Evolutionary conservation across 2,888 invertebrate species (phyloP).

Genomic region (Eucera pruinosa): DNA sequence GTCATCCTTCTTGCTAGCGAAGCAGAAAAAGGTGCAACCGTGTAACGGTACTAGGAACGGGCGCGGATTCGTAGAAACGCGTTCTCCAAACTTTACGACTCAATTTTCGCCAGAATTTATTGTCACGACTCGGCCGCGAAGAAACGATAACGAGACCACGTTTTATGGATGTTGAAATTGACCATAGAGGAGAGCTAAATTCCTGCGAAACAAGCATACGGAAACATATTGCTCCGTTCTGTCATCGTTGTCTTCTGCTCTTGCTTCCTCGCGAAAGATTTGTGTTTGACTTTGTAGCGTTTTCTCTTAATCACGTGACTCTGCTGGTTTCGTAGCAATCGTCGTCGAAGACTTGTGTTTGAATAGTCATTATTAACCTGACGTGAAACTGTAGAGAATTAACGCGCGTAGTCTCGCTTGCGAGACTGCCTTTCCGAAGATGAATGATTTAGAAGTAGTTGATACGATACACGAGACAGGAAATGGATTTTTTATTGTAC

Average conservation of each 20-base stretch:
- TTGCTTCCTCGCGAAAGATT: background rate
- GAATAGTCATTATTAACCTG: background rate
- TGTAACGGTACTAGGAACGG: constrained; percentile 43
- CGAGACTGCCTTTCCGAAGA: background rate
- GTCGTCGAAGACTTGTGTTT: background rate
- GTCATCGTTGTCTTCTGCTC: background rate
- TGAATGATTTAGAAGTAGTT: background rate
- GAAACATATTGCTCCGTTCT: constrained; percentile 28
- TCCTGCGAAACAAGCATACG: constrained; percentile 33
- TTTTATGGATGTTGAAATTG: constrained; percentile 54
- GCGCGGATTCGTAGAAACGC: constrained; percentile 43
- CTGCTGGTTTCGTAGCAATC: background rate
- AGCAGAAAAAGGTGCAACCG: constrained; percentile 7
- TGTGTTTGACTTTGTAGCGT: background rate
- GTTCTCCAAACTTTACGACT: constrained; percentile 46
- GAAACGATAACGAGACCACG: constrained; percentile 51
- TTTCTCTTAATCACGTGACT: constrained; percentile 16
- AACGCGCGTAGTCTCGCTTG: background rate
- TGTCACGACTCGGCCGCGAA: constrained; percentile 23
- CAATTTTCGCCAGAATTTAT: constrained; percentile 49
- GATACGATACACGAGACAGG: background rate
- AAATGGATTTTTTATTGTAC: background rate
- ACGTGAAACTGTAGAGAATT: background rate
- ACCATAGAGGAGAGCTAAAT: constrained; percentile 34
- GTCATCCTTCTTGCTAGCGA: constrained; percentile 23